Base-by-base conservation (phyloP, 2,888 invertebrate genomes). In the Gasteruption jaculator region DNA sequence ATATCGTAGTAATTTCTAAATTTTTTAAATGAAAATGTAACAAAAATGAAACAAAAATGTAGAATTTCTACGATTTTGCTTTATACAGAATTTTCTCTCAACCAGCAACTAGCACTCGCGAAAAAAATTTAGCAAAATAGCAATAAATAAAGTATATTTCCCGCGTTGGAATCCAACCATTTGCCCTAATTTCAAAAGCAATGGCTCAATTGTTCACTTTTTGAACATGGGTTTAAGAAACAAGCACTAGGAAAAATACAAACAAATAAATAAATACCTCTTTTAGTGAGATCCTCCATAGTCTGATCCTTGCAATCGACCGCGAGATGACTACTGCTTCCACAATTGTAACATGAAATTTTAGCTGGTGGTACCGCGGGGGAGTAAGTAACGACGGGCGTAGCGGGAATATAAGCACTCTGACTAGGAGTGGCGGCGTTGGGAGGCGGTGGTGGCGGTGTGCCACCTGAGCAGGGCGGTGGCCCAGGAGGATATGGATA, bases 331-430 rank as follows among this genome's bases (percentile, higher is more conserved):
- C 81, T 85, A 41, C 82, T 79, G 38, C 84, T 85, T 46, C 94
- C 94, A 74, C 95, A 95, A 71, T 94, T 95, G 75, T 87, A 93
- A 73, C 94, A 95, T 29, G 88, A 86, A 39, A 81, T 73, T 68
- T 84, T 82, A 30, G 79, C 77, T 36, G 78, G 78, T 52, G 79
- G 78, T 60, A 74, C 76, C 24, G 76, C 74, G n/a, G 77, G 76
- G 25, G 66, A 58, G 42, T 65, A 66, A 14, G 66, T 65, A 31
- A 71, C 64, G 40, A 65, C 61, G 21, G 60, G 59, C 4, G 59
- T 48, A 3, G 68, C 55, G 38, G 69, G 63, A 43, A 69, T 63
- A 45, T 65, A 60, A 32, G 64, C 67, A 48, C 63, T 61, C 58
- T 60, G 64, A 47, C 57, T 61, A 48, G 61, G 63, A 33, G 62